Evolutionary conservation across 1,140 invertebrate genomes (phyloP).

Genomic region (Zaprionus capensis): DNA sequence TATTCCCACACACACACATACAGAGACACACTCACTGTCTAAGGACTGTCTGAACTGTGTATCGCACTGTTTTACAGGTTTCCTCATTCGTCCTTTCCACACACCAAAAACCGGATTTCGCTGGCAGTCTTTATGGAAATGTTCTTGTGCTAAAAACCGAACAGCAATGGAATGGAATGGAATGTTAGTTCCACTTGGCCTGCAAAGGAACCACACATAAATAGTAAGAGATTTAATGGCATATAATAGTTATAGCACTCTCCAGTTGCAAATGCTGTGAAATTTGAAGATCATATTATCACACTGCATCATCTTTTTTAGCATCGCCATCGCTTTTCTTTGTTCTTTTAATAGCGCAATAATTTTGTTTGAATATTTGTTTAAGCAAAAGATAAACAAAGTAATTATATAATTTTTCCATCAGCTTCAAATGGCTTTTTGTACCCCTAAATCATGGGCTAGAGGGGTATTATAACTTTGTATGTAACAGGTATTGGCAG

Average conservation of each 20-base stretch:
- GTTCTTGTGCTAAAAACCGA: not conserved
- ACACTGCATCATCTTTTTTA: not conserved
- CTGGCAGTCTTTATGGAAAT: not conserved
- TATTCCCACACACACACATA: conserved; percentile 8
- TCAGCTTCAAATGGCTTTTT: not conserved
- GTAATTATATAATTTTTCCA: not conserved
- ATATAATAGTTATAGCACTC: not conserved
- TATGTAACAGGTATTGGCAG: no score
- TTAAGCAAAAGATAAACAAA: not conserved
- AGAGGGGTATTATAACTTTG: no score
- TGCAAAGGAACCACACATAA: not conserved
- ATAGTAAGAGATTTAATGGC: not conserved
- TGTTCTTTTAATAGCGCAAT: not conserved
- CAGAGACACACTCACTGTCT: not conserved
- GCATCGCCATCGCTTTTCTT: not conserved
- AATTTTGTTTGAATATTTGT: not conserved
- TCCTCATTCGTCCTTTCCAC: conserved; percentile 8
- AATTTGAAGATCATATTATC: not conserved
- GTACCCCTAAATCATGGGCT: no score
- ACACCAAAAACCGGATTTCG: conserved; percentile 18
- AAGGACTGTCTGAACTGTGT: conserved; percentile 24
- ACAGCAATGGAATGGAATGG: conserved; percentile 3
- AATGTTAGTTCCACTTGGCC: conserved; percentile 2
- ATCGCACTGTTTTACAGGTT: conserved; percentile 20
- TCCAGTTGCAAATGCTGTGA: not conserved